Evolutionary conservation across 2,113 vertebrate genomes (phyloP), one percentile per base, ranked within the genome.

Genomic region (Tychaedon coryphoeus): DNA sequence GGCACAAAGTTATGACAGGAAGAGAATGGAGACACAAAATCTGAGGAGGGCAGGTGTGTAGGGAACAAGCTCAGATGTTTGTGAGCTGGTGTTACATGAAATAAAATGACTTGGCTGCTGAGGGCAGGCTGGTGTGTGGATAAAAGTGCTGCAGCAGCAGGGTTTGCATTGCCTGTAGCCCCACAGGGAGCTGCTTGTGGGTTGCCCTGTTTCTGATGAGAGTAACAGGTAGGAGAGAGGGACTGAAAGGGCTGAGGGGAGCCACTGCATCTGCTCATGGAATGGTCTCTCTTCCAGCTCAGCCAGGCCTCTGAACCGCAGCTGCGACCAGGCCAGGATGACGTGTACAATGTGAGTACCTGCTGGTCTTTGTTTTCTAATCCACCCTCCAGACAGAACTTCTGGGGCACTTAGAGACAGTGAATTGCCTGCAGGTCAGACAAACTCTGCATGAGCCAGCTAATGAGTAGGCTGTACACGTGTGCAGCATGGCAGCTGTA

Each of bases 261-360:
- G 53, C n/a, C 14, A 3, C 29, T 42, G 42, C 29, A 67, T 51
- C 38, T 86, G 53, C 85, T 97, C 48, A 97, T 1, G 3, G 25
- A 56, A 28, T 12, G 72, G 6, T 86, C 8, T 97, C 74, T 95
- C 77, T 96, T 96, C 25, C 93, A 97, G 97, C 92, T 97, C 33
- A 93, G 53, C 90, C 90, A 34, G 56, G 3, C 61, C 19, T 15
- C 93, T 38, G 88, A 88, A 61, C 28, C 65, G 3, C 93, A 71
- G 43, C 57, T 71, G 62, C 60, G 0, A 25, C 75, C 79, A 7
- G 96, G 86, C 62, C 86, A 94, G 77, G 81, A 92, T 7, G 95
- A 95, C 0, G 34, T 96, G 31, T 97, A 97, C 47, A 96, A 97
- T 2, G 97, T 97, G 88, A 97, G 97, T 97, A 91, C 19, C 71